Evolutionary conservation across 2,888 invertebrate species (phyloP).

Genomic region (Meandrusa payeni): DNA sequence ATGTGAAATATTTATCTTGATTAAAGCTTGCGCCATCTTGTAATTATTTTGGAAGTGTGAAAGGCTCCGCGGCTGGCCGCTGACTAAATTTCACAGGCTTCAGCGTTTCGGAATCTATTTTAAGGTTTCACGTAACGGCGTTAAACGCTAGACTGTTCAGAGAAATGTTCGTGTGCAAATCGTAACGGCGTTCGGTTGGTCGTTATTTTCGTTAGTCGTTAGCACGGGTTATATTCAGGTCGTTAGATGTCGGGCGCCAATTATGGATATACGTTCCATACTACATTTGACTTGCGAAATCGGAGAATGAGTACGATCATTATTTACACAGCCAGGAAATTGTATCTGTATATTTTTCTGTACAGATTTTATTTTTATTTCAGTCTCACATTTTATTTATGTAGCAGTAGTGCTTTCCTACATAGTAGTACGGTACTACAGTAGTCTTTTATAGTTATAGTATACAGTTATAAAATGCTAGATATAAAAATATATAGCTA

Average conservation of each 20-base stretch:
- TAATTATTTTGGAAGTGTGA: slow-evolving; percentile 40
- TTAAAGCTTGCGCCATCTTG: slow-evolving; percentile 54
- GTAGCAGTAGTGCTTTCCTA: too few species aligned
- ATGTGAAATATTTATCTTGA: slow-evolving; percentile 37
- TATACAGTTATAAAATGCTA: too few species aligned
- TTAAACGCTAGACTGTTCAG: slow-evolving; percentile 33
- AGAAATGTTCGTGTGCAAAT: slow-evolving; percentile 42
- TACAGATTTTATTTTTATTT: too few species aligned
- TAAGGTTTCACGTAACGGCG: slow-evolving; percentile 40
- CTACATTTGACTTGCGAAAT: not conserved
- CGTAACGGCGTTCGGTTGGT: slow-evolving; percentile 45
- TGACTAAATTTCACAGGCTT: slow-evolving; percentile 59
- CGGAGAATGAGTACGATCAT: not conserved
- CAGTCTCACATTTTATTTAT: too few species aligned
- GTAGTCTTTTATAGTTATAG: too few species aligned
- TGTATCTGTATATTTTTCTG: too few species aligned
- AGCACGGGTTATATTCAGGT: slow-evolving; percentile 36
- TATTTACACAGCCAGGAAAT: not conserved
- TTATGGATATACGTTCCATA: not conserved
- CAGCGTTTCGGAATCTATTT: slow-evolving; percentile 41
- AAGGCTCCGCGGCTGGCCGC: slow-evolving; percentile 55
- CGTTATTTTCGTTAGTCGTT: slow-evolving; percentile 66
- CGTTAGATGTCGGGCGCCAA: slow-evolving; percentile 55
- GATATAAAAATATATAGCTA: too few species aligned
- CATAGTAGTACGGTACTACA: too few species aligned